Percentiles rank a stretch among this genome's conserved stretches.
These are phyloP conservation scores for Pterobdella sp. DNA, from an alignment of 2,888 invertebrate species.

Conservation along the genomic window DNA sequence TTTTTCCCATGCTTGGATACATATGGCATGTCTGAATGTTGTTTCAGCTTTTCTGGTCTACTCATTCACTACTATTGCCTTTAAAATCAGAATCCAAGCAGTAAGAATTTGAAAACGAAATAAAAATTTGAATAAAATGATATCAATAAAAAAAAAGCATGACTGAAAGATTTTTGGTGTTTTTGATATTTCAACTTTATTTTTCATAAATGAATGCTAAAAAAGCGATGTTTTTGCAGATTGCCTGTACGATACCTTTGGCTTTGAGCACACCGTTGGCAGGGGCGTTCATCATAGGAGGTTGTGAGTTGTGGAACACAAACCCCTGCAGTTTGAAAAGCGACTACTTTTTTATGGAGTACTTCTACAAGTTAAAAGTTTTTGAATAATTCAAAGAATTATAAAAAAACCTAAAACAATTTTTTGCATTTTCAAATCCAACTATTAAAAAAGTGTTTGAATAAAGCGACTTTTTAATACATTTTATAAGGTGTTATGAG, in stretches of 20 bases:
- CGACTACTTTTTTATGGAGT: not conserved
- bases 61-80: slow-evolving; percentile 6
- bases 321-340: slow-evolving; percentile 20
- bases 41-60: slow-evolving; percentile 20
- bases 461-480: no score
- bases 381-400: not conserved
- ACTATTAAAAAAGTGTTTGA: no score
- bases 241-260: slow-evolving; percentile 27
- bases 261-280: slow-evolving; percentile 29
- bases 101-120: not conserved
- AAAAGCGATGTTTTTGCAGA: not conserved
- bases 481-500: slow-evolving; percentile 11
- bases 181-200: not conserved
- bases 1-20: slow-evolving; percentile 1
- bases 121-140: no score
- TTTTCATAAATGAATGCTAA: not conserved
- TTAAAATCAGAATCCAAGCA: slow-evolving; percentile 23
- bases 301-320: slow-evolving; percentile 30
- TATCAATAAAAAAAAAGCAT: no score
- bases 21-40: slow-evolving; percentile 19
- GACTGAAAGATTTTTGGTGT: not conserved
- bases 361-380: slow-evolving; percentile 10
- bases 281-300: slow-evolving; percentile 22
- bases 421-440: no score
- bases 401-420: not conserved